Evolutionary conservation across 2,888 invertebrate genomes (phyloP).

Genomic region (Drosophila pegasa): DNA sequence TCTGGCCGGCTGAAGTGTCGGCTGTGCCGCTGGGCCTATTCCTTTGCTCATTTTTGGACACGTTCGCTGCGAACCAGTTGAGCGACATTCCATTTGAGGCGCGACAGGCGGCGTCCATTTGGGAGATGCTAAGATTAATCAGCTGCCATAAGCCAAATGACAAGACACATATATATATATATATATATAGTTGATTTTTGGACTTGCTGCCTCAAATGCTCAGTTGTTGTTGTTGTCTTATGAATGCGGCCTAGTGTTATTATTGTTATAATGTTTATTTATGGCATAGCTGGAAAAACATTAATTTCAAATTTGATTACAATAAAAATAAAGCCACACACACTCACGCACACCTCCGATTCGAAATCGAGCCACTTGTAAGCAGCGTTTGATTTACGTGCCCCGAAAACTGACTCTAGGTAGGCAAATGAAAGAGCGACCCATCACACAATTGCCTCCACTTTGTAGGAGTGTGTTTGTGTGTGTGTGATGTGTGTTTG

Average conservation of each 20-base stretch:
- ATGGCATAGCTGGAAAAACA: constrained; percentile 64
- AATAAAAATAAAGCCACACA: constrained; percentile 69
- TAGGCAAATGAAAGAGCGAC: constrained; percentile 36
- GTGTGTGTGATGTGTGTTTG: constrained; percentile 20
- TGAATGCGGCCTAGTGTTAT: constrained; percentile 55
- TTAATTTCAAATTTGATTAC: constrained; percentile 79
- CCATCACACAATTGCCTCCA: constrained; percentile 25
- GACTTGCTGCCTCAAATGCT: constrained; percentile 29
- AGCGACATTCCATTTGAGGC: constrained; percentile 76
- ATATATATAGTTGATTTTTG: constrained; percentile 18
- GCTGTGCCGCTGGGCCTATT: constrained; percentile 56
- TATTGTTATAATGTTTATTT: constrained; percentile 75
- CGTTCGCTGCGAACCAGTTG: constrained; percentile 66
- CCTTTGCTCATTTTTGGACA: constrained; percentile 47
- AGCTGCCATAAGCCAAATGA: constrained; percentile 80
- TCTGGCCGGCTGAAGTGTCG: constrained; percentile 22
- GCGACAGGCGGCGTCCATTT: constrained; percentile 66
- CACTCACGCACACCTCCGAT: constrained; percentile 5
- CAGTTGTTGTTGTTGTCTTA: constrained; percentile 26
- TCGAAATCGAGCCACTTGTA: constrained; percentile 58
- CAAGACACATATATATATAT: constrained; percentile 66
- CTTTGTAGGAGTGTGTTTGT: constrained; percentile 22
- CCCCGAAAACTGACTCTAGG: constrained; percentile 39
- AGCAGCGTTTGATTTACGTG: constrained; percentile 67
- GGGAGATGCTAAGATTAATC: constrained; percentile 77